A percentile compares a stretch with the other conserved stretches of the same genome.
Evolutionary conservation across 1,140 invertebrate species (phyloP).

Genomic region (Zaprionus vittiger): DNA sequence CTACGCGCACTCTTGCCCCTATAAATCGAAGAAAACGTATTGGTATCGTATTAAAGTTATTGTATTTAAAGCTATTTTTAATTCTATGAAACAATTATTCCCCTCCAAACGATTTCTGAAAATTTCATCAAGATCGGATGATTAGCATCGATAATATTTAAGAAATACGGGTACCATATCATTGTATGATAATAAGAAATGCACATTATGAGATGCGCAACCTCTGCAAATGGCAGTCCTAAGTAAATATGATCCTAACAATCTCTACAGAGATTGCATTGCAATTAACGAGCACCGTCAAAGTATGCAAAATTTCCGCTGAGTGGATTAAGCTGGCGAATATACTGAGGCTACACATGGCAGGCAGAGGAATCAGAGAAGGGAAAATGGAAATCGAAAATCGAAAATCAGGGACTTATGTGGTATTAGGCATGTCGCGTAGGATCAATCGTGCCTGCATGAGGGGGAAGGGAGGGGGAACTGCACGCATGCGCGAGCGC

Average conservation of each 20-base stretch:
- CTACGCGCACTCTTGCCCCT: too few relatives aligned
- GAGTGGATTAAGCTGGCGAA: conserved; percentile 35
- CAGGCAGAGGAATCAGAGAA: conserved; percentile 2
- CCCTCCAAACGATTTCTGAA: too few relatives aligned
- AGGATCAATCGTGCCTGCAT: conserved; percentile 24
- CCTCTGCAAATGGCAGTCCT: neutral
- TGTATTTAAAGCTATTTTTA: too few relatives aligned
- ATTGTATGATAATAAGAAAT: neutral
- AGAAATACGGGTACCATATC: neutral
- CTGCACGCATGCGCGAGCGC: conserved; percentile 74
- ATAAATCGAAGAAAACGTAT: too few relatives aligned
- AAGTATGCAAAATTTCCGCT: conserved; percentile 33
- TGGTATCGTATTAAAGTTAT: too few relatives aligned
- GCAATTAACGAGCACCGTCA: conserved; percentile 29
- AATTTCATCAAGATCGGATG: too few relatives aligned
- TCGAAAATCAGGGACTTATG: conserved; percentile 11
- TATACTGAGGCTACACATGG: conserved; percentile 24
- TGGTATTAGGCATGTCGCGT: neutral
- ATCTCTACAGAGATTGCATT: conserved; percentile 25
- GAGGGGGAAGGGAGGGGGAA: conserved; percentile 1
- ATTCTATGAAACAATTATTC: too few relatives aligned
- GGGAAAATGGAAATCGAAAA: neutral
- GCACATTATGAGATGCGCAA: neutral
- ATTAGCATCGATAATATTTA: too few relatives aligned
- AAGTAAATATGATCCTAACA: conserved; percentile 3